phyloP scores from a whole-genome alignment of 2,888 invertebrate genomes.

The Dysmachus trigonus region DNA sequence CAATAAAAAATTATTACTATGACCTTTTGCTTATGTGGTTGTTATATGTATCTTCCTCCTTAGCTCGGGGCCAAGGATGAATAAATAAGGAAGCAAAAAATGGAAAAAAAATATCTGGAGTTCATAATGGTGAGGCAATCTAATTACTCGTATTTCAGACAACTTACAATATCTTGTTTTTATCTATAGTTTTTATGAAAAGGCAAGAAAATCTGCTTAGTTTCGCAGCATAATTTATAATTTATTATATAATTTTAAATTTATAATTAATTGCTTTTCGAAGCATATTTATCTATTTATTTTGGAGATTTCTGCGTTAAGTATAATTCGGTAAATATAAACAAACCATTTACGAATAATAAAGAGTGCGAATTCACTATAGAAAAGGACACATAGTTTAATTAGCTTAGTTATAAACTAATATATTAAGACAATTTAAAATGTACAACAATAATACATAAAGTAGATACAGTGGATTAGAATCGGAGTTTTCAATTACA shows the following conservation, averaged over 20 bases:
- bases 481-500: too few species aligned
- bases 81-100: background rate
- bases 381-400: too few species aligned
- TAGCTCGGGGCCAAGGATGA: background rate
- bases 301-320: background rate
- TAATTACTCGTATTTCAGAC: background rate
- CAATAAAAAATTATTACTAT: conserved; percentile 6
- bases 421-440: too few species aligned
- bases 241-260: too few species aligned
- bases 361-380: background rate
- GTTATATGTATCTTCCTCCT: background rate
- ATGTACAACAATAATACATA: too few species aligned
- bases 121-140: background rate
- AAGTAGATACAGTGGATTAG: too few species aligned
- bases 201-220: background rate
- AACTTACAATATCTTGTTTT: background rate
- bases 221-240: background rate
- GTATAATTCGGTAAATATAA: background rate
- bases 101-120: background rate
- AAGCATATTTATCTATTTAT: background rate
- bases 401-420: too few species aligned
- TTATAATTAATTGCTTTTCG: too few species aligned
- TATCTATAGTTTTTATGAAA: background rate
- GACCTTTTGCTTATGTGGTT: background rate
- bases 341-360: conserved; percentile 1